phyloP scores from a whole-genome alignment of 2,113 vertebrate species.

The Cygnus buccinator region DNA sequence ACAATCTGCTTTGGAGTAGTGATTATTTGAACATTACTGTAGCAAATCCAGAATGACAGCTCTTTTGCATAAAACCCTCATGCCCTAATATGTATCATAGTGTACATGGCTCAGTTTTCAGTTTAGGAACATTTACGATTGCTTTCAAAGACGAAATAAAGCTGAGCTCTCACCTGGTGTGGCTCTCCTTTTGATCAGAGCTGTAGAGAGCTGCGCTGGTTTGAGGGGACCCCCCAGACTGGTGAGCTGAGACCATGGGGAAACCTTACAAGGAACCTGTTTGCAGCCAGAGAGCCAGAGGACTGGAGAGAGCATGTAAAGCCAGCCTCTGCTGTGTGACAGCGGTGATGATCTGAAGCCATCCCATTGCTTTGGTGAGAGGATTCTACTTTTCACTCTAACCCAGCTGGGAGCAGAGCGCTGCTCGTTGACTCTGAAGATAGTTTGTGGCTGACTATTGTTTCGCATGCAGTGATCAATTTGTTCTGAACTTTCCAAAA shows the following conservation, averaged over 20 bases:
- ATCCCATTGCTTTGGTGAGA: background rate
- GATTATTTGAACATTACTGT: background rate
- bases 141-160: conserved; percentile 19
- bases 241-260: background rate
- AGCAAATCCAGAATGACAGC: background rate
- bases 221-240: background rate
- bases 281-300: background rate
- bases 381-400: conserved; percentile 15
- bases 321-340: background rate
- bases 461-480: conserved; percentile 8
- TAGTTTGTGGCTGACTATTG: conserved; percentile 7
- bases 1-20: background rate
- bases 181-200: background rate
- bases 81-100: background rate
- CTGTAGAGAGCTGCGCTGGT: background rate
- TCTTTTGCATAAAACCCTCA: background rate
- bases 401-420: conserved; percentile 1
- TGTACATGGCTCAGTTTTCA: background rate
- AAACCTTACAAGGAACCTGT: background rate
- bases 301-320: background rate
- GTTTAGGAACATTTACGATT: background rate
- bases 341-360: conserved; percentile 24
- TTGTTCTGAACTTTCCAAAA: conserved; percentile 48
- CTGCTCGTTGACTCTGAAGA: background rate
- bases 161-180: background rate